phyloP scores from a whole-genome alignment of 2,888 invertebrate genomes.

The Scaptomyza caliginosa region DNA sequence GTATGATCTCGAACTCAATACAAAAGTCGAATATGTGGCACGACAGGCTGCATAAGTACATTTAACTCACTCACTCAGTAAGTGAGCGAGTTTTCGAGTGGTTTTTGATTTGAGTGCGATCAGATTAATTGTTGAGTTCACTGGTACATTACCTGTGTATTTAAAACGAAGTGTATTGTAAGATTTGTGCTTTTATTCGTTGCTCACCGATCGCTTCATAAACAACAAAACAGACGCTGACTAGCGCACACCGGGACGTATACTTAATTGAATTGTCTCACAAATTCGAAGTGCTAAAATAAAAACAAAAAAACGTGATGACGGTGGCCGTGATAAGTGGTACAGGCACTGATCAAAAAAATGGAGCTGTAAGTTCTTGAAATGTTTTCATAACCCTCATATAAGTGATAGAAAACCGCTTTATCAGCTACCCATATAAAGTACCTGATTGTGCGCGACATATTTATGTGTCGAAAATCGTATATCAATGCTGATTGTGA shows the following conservation, averaged over 20 bases:
- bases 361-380: conserved; percentile 59
- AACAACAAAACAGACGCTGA: conserved; percentile 37
- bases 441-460: conserved; percentile 28
- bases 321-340: conserved; percentile 55
- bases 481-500: conserved; percentile 22
- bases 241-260: conserved; percentile 44
- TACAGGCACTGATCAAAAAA: conserved; percentile 38
- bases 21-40: conserved; percentile 22
- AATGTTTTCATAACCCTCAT: not conserved
- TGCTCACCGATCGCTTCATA: conserved; percentile 59
- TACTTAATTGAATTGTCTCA: conserved; percentile 47
- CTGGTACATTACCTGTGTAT: conserved; percentile 21
- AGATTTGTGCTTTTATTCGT: conserved; percentile 61
- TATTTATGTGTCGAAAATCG: conserved; percentile 33
- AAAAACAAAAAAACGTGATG: conserved; percentile 23
- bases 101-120: conserved; percentile 45
- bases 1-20: conserved; percentile 31
- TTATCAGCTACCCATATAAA: conserved; percentile 21
- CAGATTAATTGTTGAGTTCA: conserved; percentile 24
- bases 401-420: conserved; percentile 1
- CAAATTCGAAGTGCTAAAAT: conserved; percentile 12
- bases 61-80: conserved; percentile 43
- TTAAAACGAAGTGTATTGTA: conserved; percentile 55
- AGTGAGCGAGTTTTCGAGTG: conserved; percentile 61
- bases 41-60: conserved; percentile 18